A percentile compares a stretch with the other conserved stretches of the same genome.
phyloP scores from a whole-genome alignment of 2,888 invertebrate genomes.

The Acanthosepion lycidas region DNA sequence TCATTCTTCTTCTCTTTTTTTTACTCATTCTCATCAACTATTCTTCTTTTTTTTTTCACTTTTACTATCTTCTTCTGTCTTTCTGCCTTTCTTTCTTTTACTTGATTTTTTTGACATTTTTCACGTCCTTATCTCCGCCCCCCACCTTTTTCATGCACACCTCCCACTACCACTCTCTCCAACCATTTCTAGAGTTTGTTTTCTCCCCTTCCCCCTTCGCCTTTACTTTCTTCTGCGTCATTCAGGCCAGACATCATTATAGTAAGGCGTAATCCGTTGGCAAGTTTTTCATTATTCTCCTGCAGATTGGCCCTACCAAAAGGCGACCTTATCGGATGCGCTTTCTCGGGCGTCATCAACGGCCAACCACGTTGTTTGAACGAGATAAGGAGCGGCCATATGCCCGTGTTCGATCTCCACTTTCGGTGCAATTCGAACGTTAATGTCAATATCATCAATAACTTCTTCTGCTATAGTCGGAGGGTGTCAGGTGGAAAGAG shows the following conservation, averaged over 20 bases:
- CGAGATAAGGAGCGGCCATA: neutral
- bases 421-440: neutral
- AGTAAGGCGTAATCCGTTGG: neutral
- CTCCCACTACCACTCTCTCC: neutral
- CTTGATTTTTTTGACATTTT: neutral
- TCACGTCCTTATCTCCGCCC: neutral
- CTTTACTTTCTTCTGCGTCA: neutral
- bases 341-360: slow-evolving; percentile 33
- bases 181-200: neutral
- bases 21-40: neutral
- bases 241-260: neutral
- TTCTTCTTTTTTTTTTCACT: neutral
- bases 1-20: neutral
- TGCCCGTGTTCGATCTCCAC: neutral
- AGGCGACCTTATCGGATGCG: slow-evolving; percentile 5
- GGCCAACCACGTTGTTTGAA: neutral
- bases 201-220: neutral
- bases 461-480: neutral
- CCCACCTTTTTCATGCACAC: neutral
- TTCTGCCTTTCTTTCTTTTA: neutral
- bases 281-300: neutral
- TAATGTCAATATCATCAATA: slow-evolving; percentile 33
- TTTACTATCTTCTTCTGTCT: neutral
- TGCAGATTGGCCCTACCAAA: neutral
- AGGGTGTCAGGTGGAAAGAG: neutral